These are phyloP conservation scores for Drosophila burlai DNA, from an alignment of 1,140 invertebrate species.

Conservation along the genomic window DNA sequence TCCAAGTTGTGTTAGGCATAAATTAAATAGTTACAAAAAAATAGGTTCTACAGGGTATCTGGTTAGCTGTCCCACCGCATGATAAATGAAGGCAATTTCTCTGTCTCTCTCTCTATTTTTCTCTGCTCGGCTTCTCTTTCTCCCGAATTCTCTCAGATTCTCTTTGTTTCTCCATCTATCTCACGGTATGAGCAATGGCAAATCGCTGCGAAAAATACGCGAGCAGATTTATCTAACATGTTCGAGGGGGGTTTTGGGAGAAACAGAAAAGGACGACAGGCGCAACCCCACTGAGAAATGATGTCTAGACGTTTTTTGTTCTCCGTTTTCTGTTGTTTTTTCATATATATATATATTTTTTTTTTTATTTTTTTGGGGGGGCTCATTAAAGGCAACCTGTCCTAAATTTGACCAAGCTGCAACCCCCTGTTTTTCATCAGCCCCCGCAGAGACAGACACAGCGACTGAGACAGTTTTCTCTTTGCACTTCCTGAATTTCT, in stretches of 20 bases:
- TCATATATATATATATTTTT: too few relatives aligned
- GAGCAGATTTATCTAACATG: slow-evolving; percentile 64
- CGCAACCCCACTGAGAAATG: slow-evolving; percentile 58
- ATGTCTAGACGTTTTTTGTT: slow-evolving; percentile 74
- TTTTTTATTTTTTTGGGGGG: too few relatives aligned
- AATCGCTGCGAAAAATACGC: slow-evolving; percentile 54
- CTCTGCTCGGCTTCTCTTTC: slow-evolving; percentile 3
- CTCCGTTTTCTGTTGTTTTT: not conserved
- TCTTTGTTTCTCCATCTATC: slow-evolving; percentile 24
- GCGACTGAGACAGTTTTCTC: not conserved
- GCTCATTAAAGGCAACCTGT: slow-evolving; percentile 25
- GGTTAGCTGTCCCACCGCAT: slow-evolving; percentile 28
- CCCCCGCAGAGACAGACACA: not conserved
- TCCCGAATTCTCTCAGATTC: slow-evolving; percentile 21
- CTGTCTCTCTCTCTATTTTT: not conserved
- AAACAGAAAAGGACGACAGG: not conserved
- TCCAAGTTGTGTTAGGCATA: too few relatives aligned
- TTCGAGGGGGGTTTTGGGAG: slow-evolving; percentile 10
- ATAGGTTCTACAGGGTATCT: slow-evolving; percentile 3
- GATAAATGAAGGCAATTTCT: slow-evolving; percentile 72
- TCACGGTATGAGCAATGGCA: slow-evolving; percentile 46
- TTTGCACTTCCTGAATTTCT: slow-evolving; percentile 8
- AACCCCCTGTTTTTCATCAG: not conserved
- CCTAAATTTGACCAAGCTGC: slow-evolving; percentile 27
- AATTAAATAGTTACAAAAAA: too few relatives aligned